Percentiles rank a stretch among this genome's conserved stretches.
phyloP scores from a whole-genome alignment of 2,888 invertebrate species.

The Limulus polyphemus region DNA sequence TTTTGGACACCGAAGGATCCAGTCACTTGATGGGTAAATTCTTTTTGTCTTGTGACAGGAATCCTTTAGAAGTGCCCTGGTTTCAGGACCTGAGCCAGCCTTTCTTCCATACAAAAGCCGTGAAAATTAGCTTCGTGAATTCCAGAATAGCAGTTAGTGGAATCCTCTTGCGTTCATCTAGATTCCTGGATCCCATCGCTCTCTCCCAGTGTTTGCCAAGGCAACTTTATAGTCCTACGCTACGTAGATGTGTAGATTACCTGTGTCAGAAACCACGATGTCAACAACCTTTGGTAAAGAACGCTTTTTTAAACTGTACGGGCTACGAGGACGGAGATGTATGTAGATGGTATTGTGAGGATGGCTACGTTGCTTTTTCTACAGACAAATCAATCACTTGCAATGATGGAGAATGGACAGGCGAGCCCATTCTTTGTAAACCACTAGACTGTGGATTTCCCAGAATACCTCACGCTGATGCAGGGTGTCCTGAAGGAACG shows the following conservation, averaged over 20 bases:
- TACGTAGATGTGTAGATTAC: slow-evolving; percentile 1
- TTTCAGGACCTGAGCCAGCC: slow-evolving; percentile 2
- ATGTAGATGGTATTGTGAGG: background rate
- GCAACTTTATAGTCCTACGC: slow-evolving; percentile 1
- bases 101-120: background rate
- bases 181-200: background rate
- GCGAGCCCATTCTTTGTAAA: background rate
- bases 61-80: background rate
- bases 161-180: background rate
- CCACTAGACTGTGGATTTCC: slow-evolving; percentile 5
- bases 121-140: background rate
- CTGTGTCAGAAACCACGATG: background rate
- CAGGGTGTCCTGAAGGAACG: slow-evolving; percentile 6
- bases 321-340: slow-evolving; percentile 6
- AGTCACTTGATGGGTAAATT: background rate
- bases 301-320: background rate
- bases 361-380: background rate
- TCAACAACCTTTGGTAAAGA: background rate
- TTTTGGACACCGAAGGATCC: background rate
- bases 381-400: background rate
- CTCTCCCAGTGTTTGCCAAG: background rate
- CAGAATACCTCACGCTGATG: slow-evolving; percentile 1
- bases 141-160: background rate
- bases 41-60: background rate
- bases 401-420: slow-evolving; percentile 3